A percentile compares a stretch with the other conserved stretches of the same genome.
These are phyloP conservation scores for Phainopepla nitens DNA, from an alignment of 2,113 vertebrate genomes.

Conservation along the genomic window DNA sequence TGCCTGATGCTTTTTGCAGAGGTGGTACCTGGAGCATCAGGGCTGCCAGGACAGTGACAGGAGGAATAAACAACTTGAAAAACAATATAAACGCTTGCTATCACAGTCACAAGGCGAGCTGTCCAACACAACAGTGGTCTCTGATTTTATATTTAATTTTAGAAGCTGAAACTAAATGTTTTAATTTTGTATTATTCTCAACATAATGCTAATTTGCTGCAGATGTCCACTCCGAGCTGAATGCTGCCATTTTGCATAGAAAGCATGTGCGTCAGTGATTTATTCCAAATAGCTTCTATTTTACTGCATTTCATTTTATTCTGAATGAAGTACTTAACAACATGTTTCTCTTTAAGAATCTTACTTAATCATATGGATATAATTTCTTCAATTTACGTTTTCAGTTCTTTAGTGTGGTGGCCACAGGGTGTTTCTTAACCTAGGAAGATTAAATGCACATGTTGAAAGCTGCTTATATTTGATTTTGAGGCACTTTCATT, in stretches of 20 bases:
- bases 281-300: constrained; percentile 79
- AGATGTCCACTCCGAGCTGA: constrained; percentile 31
- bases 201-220: constrained; percentile 75
- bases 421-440: constrained; percentile 82
- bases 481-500: constrained; percentile 67
- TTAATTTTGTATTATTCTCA: constrained; percentile 77
- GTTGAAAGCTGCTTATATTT: constrained; percentile 74
- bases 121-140: constrained; percentile 52
- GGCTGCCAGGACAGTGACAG: background rate
- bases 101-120: constrained; percentile 36
- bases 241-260: constrained; percentile 71
- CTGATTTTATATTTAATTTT: constrained; percentile 70
- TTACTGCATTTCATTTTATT: constrained; percentile 81
- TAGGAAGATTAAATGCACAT: constrained; percentile 81
- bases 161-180: constrained; percentile 73
- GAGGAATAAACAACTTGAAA: background rate
- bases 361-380: constrained; percentile 86
- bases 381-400: constrained; percentile 84
- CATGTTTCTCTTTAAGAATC: constrained; percentile 80
- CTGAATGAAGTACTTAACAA: constrained; percentile 81
- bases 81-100: constrained; percentile 32
- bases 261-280: constrained; percentile 86
- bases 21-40: background rate
- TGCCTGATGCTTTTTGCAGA: background rate
- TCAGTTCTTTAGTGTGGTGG: constrained; percentile 81